Evolutionary conservation across 2,888 invertebrate species (phyloP), one percentile per base, ranked within the genome.

Genomic region (Leptopterna dolabrata): DNA sequence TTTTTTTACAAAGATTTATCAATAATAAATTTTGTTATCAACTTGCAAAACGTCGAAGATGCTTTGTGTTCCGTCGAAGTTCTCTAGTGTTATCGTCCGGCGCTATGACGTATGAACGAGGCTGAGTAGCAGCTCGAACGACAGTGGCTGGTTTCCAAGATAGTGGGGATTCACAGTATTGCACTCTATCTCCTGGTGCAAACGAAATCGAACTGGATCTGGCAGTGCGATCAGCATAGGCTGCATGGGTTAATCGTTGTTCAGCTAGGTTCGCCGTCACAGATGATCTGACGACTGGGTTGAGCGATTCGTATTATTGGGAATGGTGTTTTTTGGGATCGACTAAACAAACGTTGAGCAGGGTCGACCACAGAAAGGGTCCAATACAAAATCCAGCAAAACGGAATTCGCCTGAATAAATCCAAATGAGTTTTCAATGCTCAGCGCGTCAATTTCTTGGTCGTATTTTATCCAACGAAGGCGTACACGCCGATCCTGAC

Each of bases 61-160:
- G 63, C 13, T 63, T 63, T 7, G 24, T 24, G 63, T 24, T 63
- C 13, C 63, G 19, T 63, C 63, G 63, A 24, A 24, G 63, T 63
- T 63, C 63, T 0, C 11, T 24, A 11, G 63, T 6, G 3, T 24
- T 0, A 24, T 63, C 63, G 24, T 63, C 63, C 9, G 63, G 24
- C 0, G 0, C 6, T 63, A 63, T 4, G 4, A 63, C 4, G 63
- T 3, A 63, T 11, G 24, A 63, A 19, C 3, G 63, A 63, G 24
- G 63, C 63, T 63, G 63, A 24, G 63, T 9, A 3, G 63, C 63
- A 63, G 63, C 3, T 63, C 63, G 63, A 27, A 63, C 9, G 24
- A 63, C 24, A 63, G 63, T 63, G 63, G 63, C 63, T 63, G 63
- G 63, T 63, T 63, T 63, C 63, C 24, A 63, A 63, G 63, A 63